Evolutionary conservation across 1,140 invertebrate genomes (phyloP), one percentile per base, ranked within the genome.

Genomic region (Hirudo medicinalis): DNA sequence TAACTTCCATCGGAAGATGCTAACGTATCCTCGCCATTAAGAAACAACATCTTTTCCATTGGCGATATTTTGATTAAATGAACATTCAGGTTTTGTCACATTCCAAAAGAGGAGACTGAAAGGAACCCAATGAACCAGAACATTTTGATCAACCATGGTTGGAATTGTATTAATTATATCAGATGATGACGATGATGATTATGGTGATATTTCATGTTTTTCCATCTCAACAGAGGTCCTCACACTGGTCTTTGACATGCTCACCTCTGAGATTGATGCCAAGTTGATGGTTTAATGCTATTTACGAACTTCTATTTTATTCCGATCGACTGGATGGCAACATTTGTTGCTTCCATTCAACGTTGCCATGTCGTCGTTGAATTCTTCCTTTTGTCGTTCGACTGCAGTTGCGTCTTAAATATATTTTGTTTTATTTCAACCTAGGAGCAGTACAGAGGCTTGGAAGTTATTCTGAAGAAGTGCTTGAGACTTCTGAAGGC

Each of bases 121-220:
- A 78, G 73, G 49, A 75, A 76, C 68, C 75, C 75, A 54, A 81
- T 82, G 79, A 82, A 82, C 71, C 81, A 82, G 69, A 81, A 78
- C 71, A 80, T 82, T 13, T 77, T 81, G 73, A 78, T 80, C 27
- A 82, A 79, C 60, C 79, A 82, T 73, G 78, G 80, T 81, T 74
- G 76, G 77, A 76, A 36, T 22, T n/a, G 40, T 20, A 49, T 53
- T 40, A 25, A 70, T 70, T 54, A 8, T 43, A n/a, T 70, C 3
- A 53, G 67, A 27, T 9, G 15, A 27, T 0, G 32, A 19, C 9
- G 4, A 63, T 32, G 15, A 15, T 63, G 5, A 63, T 6, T 27
- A 32, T 27, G 25, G 25, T 63, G 32, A 27, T 15, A 20, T 11
- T 63, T 22, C 25, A 57, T 57, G 55, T 22, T 22, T 3, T 27